Evolutionary conservation across 2,888 invertebrate species (phyloP).

Genomic region (Onthophagus sagittarius): DNA sequence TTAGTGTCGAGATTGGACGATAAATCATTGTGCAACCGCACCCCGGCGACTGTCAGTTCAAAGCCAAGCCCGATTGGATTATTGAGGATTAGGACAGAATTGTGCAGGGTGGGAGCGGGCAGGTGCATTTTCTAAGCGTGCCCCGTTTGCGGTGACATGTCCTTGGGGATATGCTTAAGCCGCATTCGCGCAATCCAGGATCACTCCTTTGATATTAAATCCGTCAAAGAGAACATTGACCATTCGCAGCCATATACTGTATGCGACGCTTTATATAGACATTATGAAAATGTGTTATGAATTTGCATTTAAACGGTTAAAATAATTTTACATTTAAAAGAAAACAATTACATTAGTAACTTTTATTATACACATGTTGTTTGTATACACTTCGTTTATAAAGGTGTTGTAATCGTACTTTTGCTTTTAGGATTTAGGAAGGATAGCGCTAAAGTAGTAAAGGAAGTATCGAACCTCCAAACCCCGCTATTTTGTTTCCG

Average conservation of each 20-base stretch:
- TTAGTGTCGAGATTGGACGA: not conserved
- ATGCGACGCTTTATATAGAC: not conserved
- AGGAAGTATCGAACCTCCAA: not conserved
- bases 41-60: not conserved
- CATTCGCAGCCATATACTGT: not conserved
- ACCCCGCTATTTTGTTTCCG: constrained; percentile 20
- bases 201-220: not conserved
- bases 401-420: not conserved
- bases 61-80: not conserved
- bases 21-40: not conserved
- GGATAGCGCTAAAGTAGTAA: not conserved
- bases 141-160: constrained; percentile 6
- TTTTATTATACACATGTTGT: too few relatives aligned
- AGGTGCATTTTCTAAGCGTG: constrained; percentile 8
- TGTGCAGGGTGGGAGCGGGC: constrained; percentile 7
- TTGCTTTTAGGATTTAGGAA: not conserved
- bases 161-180: not conserved
- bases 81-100: not conserved
- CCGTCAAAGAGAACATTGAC: not conserved
- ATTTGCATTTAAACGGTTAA: too few relatives aligned
- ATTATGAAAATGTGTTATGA: too few relatives aligned
- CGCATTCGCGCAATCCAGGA: not conserved
- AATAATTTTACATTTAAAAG: not conserved
- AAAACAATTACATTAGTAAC: not conserved
- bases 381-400: too few relatives aligned